These are phyloP conservation scores for Porites rus DNA, from an alignment of 92 coral and sea anemone species.

Conservation along the genomic window DNA sequence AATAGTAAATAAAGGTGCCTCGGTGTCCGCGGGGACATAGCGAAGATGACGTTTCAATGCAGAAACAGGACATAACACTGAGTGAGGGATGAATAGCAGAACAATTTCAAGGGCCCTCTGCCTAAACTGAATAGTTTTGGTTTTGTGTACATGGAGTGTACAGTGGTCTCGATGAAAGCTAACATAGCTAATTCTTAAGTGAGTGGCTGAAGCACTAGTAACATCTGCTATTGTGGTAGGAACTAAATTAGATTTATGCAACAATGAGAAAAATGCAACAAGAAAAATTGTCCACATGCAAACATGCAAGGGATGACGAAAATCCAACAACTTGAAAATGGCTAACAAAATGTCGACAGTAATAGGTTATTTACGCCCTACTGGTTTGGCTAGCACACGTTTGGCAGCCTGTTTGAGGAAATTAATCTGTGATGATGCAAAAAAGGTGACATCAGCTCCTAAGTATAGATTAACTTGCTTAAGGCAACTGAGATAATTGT, in stretches of 20 bases:
- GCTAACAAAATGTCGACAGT: conserved; percentile 6
- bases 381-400: conserved; percentile 4
- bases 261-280: conserved; percentile 4
- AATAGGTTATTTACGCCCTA: neutral
- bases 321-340: neutral
- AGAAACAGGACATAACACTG: conserved; percentile 11
- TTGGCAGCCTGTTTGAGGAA: conserved; percentile 2
- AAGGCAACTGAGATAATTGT: neutral
- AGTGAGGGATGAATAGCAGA: neutral
- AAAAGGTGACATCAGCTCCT: neutral
- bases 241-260: neutral
- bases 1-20: conserved; percentile 12
- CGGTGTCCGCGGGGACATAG: neutral
- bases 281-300: neutral
- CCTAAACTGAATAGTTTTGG: conserved; percentile 31
- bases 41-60: conserved; percentile 9
- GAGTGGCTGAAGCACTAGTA: neutral
- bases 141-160: conserved; percentile 8
- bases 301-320: too few species aligned
- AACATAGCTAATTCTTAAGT: neutral
- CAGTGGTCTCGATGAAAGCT: conserved; percentile 15
- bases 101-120: conserved; percentile 29
- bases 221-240: neutral
- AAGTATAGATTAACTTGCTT: neutral
- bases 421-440: neutral